Evolutionary conservation across 2,113 vertebrate genomes (phyloP), one percentile per base, ranked within the genome.

Genomic region (Periophthalmodon schlosseri): DNA sequence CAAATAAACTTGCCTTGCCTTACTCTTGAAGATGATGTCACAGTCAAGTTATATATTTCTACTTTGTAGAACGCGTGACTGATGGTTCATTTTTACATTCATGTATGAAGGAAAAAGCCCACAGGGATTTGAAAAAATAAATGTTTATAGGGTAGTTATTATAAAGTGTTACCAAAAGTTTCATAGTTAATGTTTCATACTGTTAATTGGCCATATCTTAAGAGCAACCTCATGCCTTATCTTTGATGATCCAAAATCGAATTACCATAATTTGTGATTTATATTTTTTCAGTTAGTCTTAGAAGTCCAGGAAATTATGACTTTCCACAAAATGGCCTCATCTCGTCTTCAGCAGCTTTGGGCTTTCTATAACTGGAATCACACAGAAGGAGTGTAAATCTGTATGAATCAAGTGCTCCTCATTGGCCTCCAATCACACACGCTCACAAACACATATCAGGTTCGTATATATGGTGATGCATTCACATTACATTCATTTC

Each of bases 301-400:
- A 61, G 24, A 7, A 28, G 24, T 23, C 54, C n/a, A 21, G 24
- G 15, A 33, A 61, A 64, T 3, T 7, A 36, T 21, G 39, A 12
- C 64, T 20, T 50, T 33, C 20, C 28, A 20, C 39, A 18, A 34
- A 70, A 33, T 47, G 2, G 16, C 5, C 10, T 47, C 20, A n/a
- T 56, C 36, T 13, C 60, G 44, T 16, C 36, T 58, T 73, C 18
- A 28, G 5, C 1, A 33, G 8, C 33, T 33, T 63, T 5, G 11
- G 60, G 60, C 28, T 50, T 78, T 72, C 63, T 21, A 8, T 66
- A 67, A 67, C 34, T 14, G 20, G 16, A 34, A 16, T 70, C 33
- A 65, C 21, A 7, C 64, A 28, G 49, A 50, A 50, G n/a, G 21
- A 54, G 33, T 47, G 23, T 28, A 1, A 57, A 67, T 72, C 54